Conservation (phyloP, 1,140 invertebrate species). For the Coenobita brevimanus region DNA sequence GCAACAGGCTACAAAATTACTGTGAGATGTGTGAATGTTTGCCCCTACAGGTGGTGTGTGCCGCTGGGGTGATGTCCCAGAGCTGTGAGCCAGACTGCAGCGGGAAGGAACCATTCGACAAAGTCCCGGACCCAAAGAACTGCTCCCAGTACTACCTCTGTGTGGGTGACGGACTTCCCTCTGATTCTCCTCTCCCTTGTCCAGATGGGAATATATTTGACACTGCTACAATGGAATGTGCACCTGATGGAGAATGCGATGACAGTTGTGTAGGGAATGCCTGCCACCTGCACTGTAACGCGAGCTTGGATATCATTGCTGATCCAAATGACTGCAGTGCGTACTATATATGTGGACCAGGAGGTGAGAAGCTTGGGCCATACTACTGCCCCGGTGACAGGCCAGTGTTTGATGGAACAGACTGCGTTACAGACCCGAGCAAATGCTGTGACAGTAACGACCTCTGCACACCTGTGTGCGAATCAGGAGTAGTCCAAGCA, state of each 20-base stretch:
- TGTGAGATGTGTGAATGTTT: too few relatives aligned
- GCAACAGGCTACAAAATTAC: too few relatives aligned
- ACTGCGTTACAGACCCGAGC: not conserved
- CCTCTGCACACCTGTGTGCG: not conserved
- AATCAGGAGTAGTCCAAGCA: not conserved
- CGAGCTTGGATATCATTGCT: not conserved
- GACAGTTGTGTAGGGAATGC: not conserved
- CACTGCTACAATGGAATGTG: not conserved
- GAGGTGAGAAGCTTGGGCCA: not conserved
- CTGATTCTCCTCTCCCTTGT: conserved; percentile 15
- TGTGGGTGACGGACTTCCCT: not conserved
- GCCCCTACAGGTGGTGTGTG: too few relatives aligned
- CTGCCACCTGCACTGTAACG: conserved; percentile 25
- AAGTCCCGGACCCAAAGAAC: conserved; percentile 21
- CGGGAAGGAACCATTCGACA: not conserved
- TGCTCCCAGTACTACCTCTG: conserved; percentile 31
- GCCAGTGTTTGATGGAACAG: not conserved
- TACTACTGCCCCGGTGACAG: not conserved
- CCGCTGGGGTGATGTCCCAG: too few relatives aligned
- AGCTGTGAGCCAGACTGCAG: conserved; percentile 6
- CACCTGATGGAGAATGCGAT: not conserved
- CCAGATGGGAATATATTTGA: not conserved
- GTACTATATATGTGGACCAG: not conserved
- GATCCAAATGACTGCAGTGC: not conserved
- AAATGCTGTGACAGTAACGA: not conserved